Evolutionary conservation across 2,797 vertebrate species (phyloP).

Genomic region (Harpagifer antarcticus): DNA sequence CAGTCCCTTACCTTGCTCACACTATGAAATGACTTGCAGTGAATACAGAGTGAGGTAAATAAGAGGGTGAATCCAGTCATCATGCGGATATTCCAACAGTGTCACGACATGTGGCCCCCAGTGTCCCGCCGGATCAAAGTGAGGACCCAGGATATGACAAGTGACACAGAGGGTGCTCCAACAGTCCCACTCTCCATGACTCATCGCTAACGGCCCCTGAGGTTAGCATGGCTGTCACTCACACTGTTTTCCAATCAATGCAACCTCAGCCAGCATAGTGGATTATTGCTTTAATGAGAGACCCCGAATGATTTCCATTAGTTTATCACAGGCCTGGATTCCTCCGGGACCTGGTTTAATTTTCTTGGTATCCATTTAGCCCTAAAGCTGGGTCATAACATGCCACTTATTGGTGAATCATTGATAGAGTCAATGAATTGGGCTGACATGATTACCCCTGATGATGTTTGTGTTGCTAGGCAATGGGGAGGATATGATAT

Average conservation of each 20-base stretch:
- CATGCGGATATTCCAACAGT: slow-evolving; percentile 36
- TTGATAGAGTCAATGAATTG: slow-evolving; percentile 41
- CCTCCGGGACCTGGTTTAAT: slow-evolving; percentile 60
- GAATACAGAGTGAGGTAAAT: slow-evolving; percentile 5
- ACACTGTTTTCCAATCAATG: slow-evolving; percentile 75
- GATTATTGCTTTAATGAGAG: slow-evolving; percentile 80
- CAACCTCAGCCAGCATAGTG: slow-evolving; percentile 60
- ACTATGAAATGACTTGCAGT: slow-evolving; percentile 2
- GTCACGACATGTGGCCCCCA: slow-evolving; percentile 48
- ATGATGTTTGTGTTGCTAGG: slow-evolving; percentile 40
- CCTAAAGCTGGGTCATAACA: slow-evolving; percentile 56
- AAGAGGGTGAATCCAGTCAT: slow-evolving; percentile 23
- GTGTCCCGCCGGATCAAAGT: slow-evolving; percentile 50
- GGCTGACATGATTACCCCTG: slow-evolving; percentile 45
- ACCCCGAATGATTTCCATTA: slow-evolving; percentile 74
- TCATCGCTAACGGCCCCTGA: slow-evolving; percentile 61
- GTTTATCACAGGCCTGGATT: slow-evolving; percentile 50
- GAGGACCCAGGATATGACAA: slow-evolving; percentile 57
- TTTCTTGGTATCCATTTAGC: slow-evolving; percentile 67
- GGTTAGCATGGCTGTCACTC: slow-evolving; percentile 73
- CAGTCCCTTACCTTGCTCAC: neutral
- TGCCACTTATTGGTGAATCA: slow-evolving; percentile 60
- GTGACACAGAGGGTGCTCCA: slow-evolving; percentile 57
- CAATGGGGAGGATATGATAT: slow-evolving; percentile 30
- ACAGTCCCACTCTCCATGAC: slow-evolving; percentile 67